Conservation (phyloP, 1,140 invertebrate genomes). For the Octopus sinensis region DNA sequence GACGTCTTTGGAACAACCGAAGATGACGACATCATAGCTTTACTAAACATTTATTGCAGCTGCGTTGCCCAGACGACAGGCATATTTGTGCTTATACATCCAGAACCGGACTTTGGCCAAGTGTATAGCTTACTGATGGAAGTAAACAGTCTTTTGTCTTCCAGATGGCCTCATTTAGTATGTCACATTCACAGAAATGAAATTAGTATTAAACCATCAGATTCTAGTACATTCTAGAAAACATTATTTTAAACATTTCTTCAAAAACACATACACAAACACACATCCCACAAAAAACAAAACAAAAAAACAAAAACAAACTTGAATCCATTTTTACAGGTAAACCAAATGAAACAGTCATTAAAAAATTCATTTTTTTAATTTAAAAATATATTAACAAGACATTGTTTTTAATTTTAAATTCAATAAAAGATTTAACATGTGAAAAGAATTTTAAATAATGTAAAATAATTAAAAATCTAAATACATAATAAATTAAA, state of each 20-base stretch:
- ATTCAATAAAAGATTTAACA: no score
- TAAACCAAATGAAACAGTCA: no score
- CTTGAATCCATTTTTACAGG: no score
- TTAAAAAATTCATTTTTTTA: no score
- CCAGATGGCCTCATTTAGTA: conserved; percentile 18
- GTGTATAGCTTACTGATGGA: conserved; percentile 68
- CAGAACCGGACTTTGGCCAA: conserved; percentile 66
- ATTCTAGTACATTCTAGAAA: conserved; percentile 31
- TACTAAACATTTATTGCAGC: conserved; percentile 71
- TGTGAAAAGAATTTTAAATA: no score
- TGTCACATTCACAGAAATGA: conserved; percentile 16
- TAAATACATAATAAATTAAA: no score
- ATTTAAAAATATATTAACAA: no score
- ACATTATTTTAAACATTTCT: not conserved
- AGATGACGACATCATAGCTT: conserved; percentile 66
- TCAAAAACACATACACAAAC: no score
- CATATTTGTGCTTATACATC: conserved; percentile 65
- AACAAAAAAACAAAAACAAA: no score
- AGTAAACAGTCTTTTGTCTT: conserved; percentile 65
- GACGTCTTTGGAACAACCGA: conserved; percentile 60
- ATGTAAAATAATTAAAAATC: no score
- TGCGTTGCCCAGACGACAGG: conserved; percentile 69
- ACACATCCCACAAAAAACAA: no score
- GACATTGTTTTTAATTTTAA: no score
- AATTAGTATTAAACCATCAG: conserved; percentile 19